phyloP scores from a whole-genome alignment of 2,113 vertebrate genomes.

The Pseudopodoces humilis region DNA sequence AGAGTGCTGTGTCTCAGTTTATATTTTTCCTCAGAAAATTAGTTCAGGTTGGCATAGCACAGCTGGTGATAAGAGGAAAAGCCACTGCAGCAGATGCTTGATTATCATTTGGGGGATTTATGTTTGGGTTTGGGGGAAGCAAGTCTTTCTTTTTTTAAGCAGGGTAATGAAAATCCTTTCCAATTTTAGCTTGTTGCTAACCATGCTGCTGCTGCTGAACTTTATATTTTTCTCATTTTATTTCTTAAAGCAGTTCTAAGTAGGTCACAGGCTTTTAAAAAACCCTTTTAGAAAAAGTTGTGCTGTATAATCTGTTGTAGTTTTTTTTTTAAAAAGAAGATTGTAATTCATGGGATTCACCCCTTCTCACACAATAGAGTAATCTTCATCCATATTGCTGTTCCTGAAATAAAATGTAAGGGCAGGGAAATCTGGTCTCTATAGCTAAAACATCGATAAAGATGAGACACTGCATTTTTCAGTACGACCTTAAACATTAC shows the following conservation, averaged over 20 bases:
- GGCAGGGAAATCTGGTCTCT: background rate
- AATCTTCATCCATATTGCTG: background rate
- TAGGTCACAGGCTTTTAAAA: constrained; percentile 7
- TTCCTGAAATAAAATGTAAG: background rate
- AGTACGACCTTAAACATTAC: background rate
- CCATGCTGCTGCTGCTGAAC: background rate
- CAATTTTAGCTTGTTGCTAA: constrained; percentile 11
- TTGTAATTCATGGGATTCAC: background rate
- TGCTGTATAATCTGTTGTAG: background rate
- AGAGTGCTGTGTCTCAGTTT: background rate
- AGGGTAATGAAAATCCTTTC: constrained; percentile 1
- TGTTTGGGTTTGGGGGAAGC: background rate
- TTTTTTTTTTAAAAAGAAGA: background rate
- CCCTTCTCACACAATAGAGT: background rate
- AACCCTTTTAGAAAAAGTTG: background rate
- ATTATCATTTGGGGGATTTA: background rate
- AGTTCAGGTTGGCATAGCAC: background rate
- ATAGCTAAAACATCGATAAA: background rate
- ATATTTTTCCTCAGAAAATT: constrained; percentile 1
- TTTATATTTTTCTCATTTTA: background rate
- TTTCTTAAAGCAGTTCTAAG: background rate
- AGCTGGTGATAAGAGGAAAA: background rate
- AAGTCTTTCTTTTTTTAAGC: background rate
- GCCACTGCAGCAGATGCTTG: background rate
- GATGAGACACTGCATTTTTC: background rate